Evolutionary conservation across 2,797 vertebrate genomes (phyloP), one percentile per base, ranked within the genome.

Genomic region (Chelon auratus): DNA sequence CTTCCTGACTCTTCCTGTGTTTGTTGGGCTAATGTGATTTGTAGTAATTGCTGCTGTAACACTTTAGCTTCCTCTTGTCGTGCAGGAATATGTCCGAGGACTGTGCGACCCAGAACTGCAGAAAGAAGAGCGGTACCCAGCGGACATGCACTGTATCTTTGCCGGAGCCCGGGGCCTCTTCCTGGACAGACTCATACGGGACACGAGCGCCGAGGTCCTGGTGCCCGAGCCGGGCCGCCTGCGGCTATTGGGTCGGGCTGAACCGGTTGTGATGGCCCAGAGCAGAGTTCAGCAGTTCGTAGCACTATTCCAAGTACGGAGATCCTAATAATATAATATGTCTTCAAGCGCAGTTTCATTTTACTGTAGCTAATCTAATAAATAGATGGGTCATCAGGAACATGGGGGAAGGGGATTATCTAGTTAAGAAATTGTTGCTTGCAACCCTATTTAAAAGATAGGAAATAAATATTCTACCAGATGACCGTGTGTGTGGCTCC

Each of bases 91-190:
- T 60, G 91, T 99, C 75, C 96, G 97, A 87, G 97, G 98, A 3
- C 88, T 99, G 48, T 98, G 97, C 87, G 96, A 98, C 87, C 98
- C 97, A 6, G 98, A 99, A 75, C 91, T 99, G 43, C 95, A 96
- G 86, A 91, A 96, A 81, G 96, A 93, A 40, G 96, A 99, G 77
- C 66, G 80, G 10, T 99, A 99, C 85, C 98, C 98, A 0, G 96
- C 95, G 83, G 97, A 98, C 85, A 97, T 99, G 97, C 97, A 99
- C 84, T 99, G 98, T 80, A 97, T 99, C 84, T 99, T 99, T 13
- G 96, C 93, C 1, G 97, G 97, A 0, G 96, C 97, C 0, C 92
- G 94, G 30, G 95, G 93, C 45, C 94, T 97, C 36, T 99, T 99
- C 87, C 90, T 99, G 63, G 95, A 97, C 87, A 93, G 95, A 30